A percentile compares a stretch with the other conserved stretches of the same genome.
Conservation (phyloP, 1,140 invertebrate species). For the Plutomurus gul region DNA sequence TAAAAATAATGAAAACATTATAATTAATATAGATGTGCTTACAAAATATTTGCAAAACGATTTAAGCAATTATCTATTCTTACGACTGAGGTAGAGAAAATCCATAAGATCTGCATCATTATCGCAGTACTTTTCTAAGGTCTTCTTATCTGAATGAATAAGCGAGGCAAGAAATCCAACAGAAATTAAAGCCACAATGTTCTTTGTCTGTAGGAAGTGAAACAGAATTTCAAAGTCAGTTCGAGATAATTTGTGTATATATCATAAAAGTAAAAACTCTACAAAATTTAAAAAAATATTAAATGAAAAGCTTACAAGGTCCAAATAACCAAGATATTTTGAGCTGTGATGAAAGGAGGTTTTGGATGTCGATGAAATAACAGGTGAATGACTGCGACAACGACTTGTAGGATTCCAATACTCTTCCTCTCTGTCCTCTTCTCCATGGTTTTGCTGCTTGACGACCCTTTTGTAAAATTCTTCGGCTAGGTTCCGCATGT, state of each 20-base stretch:
- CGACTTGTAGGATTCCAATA: conserved; percentile 12
- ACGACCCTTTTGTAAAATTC: too few relatives aligned
- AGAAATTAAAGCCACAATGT: not conserved
- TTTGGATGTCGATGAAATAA: not conserved
- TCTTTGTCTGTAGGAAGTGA: not conserved
- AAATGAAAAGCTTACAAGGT: not conserved
- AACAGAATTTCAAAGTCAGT: not conserved
- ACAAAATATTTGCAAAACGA: not conserved
- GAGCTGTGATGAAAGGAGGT: not conserved
- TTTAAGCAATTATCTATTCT: not conserved
- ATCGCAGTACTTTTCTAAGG: not conserved
- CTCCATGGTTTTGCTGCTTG: not conserved
- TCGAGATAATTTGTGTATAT: not conserved
- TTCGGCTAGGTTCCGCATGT: not conserved
- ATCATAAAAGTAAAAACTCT: not conserved
- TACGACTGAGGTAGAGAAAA: not conserved
- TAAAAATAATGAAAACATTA: too few relatives aligned
- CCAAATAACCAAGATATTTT: not conserved
- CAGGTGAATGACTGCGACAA: not conserved
- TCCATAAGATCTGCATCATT: not conserved
- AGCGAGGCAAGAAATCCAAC: not conserved
- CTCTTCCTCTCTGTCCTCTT: not conserved
- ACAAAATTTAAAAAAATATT: not conserved
- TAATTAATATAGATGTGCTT: not conserved
- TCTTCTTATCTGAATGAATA: not conserved